phyloP scores from a whole-genome alignment of 2,888 invertebrate species.

The Timema cristinae region DNA sequence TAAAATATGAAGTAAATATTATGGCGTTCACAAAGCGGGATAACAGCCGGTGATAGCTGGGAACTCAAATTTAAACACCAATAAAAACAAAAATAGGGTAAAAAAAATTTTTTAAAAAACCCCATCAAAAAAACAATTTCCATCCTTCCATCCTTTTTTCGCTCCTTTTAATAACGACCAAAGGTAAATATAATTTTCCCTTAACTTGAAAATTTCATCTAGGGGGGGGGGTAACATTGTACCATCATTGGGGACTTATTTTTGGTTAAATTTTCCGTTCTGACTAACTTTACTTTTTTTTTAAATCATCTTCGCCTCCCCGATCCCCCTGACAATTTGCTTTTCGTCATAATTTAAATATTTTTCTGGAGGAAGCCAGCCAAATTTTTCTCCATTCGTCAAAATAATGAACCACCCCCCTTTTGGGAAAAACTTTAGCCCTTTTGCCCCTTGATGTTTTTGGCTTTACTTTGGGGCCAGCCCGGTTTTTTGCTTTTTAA shows the following conservation, averaged over 20 bases:
- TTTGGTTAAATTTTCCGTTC: conserved; percentile 40
- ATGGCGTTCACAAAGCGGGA: conserved; percentile 37
- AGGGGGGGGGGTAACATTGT: conserved; percentile 38
- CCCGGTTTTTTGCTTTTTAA: conserved; percentile 23
- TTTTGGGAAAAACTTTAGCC: conserved; percentile 29
- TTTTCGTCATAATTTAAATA: conserved; percentile 39
- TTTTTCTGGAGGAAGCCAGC: conserved; percentile 32
- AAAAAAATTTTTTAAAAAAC: conserved; percentile 33
- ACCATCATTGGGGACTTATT: conserved; percentile 41
- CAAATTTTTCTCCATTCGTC: conserved; percentile 28
- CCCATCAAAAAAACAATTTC: conserved; percentile 34
- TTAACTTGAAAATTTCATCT: conserved; percentile 45
- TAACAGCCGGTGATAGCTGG: conserved; percentile 36
- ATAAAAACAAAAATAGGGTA: conserved; percentile 37
- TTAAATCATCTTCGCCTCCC: conserved; percentile 33
- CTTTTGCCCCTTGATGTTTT: conserved; percentile 34
- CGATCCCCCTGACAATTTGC: conserved; percentile 37
- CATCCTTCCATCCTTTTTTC: conserved; percentile 37
- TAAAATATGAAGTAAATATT: conserved; percentile 32
- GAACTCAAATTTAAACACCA: conserved; percentile 41
- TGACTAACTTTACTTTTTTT: conserved; percentile 41
- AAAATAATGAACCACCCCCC: conserved; percentile 32
- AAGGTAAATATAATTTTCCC: conserved; percentile 40
- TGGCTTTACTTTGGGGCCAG: conserved; percentile 26
- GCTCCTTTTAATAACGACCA: conserved; percentile 42